Evolutionary conservation across 2,797 vertebrate genomes (phyloP).

Genomic region (Forpus xanthops): DNA sequence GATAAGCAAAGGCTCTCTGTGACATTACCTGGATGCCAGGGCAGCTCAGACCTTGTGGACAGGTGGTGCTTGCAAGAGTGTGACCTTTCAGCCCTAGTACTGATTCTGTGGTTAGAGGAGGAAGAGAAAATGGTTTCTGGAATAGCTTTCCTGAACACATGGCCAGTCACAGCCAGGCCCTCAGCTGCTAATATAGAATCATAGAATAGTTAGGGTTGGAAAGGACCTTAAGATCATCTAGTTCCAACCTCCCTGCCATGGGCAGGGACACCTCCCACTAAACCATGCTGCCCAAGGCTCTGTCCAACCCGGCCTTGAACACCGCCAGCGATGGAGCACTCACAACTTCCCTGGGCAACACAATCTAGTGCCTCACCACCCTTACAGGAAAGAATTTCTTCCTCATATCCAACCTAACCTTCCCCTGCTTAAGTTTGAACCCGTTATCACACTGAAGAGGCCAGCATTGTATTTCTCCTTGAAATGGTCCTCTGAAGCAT

Average conservation of each 20-base stretch:
- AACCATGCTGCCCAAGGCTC: too few relatives aligned
- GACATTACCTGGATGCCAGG: neutral
- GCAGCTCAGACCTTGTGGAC: neutral
- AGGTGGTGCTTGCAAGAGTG: neutral
- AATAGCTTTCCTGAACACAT: neutral
- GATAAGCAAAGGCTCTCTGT: neutral
- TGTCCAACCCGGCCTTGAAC: too few relatives aligned
- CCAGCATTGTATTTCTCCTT: neutral
- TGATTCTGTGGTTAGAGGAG: neutral
- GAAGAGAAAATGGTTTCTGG: neutral
- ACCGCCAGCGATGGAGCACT: too few relatives aligned
- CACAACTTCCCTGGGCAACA: too few relatives aligned
- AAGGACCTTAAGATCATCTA: too few relatives aligned
- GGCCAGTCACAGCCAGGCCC: neutral
- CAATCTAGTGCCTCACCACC: too few relatives aligned
- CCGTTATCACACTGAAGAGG: neutral
- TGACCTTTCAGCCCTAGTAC: neutral
- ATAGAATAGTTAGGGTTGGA: too few relatives aligned
- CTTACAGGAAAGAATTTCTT: too few relatives aligned
- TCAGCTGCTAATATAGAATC: neutral
- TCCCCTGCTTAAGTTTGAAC: too few relatives aligned
- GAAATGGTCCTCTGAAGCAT: neutral
- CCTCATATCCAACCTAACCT: too few relatives aligned
- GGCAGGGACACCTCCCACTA: too few relatives aligned
- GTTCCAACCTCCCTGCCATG: too few relatives aligned